phyloP scores from a whole-genome alignment of 2,113 vertebrate species.

The Xiphophorus couchianus region DNA sequence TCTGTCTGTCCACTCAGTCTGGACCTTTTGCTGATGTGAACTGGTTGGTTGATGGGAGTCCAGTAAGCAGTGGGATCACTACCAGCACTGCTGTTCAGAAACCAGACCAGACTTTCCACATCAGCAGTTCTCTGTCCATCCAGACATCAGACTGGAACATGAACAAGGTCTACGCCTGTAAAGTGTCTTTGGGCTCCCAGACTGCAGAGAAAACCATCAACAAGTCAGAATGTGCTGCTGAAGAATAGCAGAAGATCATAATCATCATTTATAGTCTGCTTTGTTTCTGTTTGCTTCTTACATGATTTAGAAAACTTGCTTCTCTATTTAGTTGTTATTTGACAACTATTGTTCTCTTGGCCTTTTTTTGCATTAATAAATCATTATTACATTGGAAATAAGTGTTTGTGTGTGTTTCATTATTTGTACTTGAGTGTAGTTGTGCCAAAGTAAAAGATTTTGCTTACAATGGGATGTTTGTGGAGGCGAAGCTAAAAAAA shows the following conservation, averaged over 20 bases:
- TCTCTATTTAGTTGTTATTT: background rate
- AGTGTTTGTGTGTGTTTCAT: background rate
- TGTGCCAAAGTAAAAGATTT: background rate
- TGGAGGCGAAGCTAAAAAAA: background rate
- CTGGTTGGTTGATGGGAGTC: constrained; percentile 57
- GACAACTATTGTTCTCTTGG: background rate
- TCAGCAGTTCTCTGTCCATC: constrained; percentile 70
- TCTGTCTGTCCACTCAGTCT: constrained; percentile 70
- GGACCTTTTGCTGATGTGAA: constrained; percentile 54
- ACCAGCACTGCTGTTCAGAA: constrained; percentile 61
- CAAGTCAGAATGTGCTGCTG: constrained; percentile 39
- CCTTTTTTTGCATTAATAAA: background rate
- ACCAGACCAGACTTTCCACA: constrained; percentile 63
- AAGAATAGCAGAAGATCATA: background rate
- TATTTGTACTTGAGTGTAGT: background rate
- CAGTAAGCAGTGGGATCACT: constrained; percentile 62
- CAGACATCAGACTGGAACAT: constrained; percentile 61
- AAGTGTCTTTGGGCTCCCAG: constrained; percentile 20
- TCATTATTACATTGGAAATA: background rate
- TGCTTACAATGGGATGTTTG: background rate
- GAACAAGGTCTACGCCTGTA: constrained; percentile 13
- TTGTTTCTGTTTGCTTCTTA: constrained; percentile 9
- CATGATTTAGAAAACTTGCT: background rate
- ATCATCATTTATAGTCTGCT: constrained; percentile 12
- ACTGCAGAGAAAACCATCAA: constrained; percentile 47